Evolutionary conservation across 2,113 vertebrate species (phyloP).

Genomic region (Ctenomys sociabilis): DNA sequence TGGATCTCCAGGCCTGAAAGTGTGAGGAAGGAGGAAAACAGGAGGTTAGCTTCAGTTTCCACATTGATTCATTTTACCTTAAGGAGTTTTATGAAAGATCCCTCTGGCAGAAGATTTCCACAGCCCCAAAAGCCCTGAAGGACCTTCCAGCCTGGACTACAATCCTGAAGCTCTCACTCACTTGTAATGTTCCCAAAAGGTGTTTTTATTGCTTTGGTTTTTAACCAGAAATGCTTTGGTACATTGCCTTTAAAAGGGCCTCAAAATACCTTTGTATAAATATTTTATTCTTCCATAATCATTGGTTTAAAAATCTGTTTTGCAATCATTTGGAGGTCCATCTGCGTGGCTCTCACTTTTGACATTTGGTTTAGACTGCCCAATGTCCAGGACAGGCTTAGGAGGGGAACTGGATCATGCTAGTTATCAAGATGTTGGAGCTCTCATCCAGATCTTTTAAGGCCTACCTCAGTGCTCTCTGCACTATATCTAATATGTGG

Average conservation of each 20-base stretch:
- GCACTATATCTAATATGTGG: not conserved
- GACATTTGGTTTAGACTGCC: not conserved
- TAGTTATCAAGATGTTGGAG: no score
- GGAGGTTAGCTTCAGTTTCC: not conserved
- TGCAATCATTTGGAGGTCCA: not conserved
- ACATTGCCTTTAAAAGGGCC: not conserved
- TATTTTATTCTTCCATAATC: not conserved
- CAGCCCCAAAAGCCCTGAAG: not conserved
- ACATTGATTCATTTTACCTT: not conserved
- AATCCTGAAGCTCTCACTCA: not conserved
- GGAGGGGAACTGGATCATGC: not conserved
- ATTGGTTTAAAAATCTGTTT: conserved; percentile 10
- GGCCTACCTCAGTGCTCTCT: not conserved
- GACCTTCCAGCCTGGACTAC: not conserved
- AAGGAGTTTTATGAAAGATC: not conserved
- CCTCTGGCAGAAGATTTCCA: not conserved
- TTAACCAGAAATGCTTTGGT: not conserved
- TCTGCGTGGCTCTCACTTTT: not conserved
- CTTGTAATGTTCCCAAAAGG: not conserved
- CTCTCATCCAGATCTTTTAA: not conserved
- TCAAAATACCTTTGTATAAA: conserved; percentile 1
- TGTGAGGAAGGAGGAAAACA: not conserved
- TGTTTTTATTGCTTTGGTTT: not conserved
- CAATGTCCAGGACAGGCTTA: not conserved
- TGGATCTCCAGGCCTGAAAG: not conserved